Percentiles rank a stretch among this genome's conserved stretches.
Conservation (phyloP, 1,140 invertebrate species). For the Heliothis subflexa region DNA sequence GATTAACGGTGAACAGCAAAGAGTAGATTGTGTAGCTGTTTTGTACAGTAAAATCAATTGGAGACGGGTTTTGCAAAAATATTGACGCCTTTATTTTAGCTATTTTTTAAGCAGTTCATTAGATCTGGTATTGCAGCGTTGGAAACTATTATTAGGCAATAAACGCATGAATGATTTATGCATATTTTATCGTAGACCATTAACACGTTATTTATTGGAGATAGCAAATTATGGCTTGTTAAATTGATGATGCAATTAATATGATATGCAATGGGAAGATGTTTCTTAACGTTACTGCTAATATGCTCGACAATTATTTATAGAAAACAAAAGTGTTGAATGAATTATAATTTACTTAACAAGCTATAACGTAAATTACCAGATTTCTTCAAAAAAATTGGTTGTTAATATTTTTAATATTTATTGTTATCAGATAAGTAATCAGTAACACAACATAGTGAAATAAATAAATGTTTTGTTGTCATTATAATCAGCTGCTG, state of each 20-base stretch:
- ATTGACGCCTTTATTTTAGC: not conserved
- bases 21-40: not conserved
- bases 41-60: not conserved
- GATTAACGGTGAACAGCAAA: not conserved
- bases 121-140: not conserved
- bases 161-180: not conserved
- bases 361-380: too few relatives aligned
- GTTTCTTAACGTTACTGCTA: not conserved
- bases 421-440: too few relatives aligned
- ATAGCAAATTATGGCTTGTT: constrained; percentile 10
- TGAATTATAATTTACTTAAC: not conserved
- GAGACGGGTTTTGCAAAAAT: not conserved
- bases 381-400: not conserved
- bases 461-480: constrained; percentile 59
- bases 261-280: constrained; percentile 14
- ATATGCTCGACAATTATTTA: not conserved
- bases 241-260: constrained; percentile 34
- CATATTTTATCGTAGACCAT: constrained; percentile 15
- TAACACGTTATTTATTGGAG: constrained; percentile 13
- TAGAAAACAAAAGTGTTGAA: not conserved
- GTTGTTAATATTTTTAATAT: too few relatives aligned
- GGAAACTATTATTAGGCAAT: constrained; percentile 4
- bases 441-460: not conserved
- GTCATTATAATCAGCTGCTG: constrained; percentile 49
- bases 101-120: not conserved